Base-by-base conservation (phyloP, 2,888 invertebrate species). In the Gerosis bhagava region DNA sequence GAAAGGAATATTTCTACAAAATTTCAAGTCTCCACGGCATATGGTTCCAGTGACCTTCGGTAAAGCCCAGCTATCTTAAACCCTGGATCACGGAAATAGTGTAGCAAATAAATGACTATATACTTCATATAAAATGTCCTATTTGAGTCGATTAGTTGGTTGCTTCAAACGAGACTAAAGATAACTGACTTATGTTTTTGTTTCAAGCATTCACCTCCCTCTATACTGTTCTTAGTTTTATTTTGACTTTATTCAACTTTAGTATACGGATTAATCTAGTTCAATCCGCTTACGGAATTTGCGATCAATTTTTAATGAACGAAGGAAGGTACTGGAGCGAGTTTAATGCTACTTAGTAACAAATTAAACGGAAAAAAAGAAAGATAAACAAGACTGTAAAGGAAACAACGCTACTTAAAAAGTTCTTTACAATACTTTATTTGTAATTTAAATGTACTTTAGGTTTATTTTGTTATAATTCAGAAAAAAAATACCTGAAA, bases 181-280 rank as follows among this genome's bases (percentile, higher is more conserved):
- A 80, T 81, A 82, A 77, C 73, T 62, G 65, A 73, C 70, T 74
- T 69, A 70, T 69, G 67, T 77, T n/a, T n/a, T 79, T 80, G 77
- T 77, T 77, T 67, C 64, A 54, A 56, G 52, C 52, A 64, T 74
- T 36, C 45, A 57, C 57, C 57, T 57, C 53, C 53, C 63, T 57
- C 56, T 60, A 59, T 51, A 69, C 62, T 60, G 54, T 60, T 65
- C 70, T 67, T 67, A 50, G 60, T 60, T 60, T 60, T 53, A 50
- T 53, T 51, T 46, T 36, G 49, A 56, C 46, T 54, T 53, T 58
- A 50, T 55, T 56, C 43, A 26, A 44, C 25, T 54, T 57, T 49
- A 29, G 21, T 44, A 17, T 47, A 35, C 28, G 36, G 32, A 43
- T 54, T 50, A 59, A 53, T 48, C 49, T 43, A 49, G 49, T 56